Conservation (phyloP, 2,797 vertebrate genomes). For the Avahi laniger region DNA sequence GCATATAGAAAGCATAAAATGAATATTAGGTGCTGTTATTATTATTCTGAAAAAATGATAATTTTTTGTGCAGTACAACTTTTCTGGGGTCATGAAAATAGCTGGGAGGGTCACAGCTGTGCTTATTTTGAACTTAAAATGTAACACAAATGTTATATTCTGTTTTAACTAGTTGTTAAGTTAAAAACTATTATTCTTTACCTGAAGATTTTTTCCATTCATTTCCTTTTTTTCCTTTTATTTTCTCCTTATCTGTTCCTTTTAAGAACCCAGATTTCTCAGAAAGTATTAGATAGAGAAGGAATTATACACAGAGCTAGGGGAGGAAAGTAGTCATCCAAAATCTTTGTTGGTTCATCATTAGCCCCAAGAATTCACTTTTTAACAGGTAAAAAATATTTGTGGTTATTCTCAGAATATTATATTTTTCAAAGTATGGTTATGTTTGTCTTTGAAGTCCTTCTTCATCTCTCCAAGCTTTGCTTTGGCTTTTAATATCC, state of each 20-base stretch:
- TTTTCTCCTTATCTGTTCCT: background rate
- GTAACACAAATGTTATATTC: background rate
- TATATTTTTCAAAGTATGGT: background rate
- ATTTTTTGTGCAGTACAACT: background rate
- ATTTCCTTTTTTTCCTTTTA: background rate
- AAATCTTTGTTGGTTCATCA: constrained; percentile 1
- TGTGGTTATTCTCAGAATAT: constrained; percentile 9
- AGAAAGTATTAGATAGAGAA: constrained; percentile 34
- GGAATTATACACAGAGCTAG: background rate
- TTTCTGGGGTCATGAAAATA: constrained; percentile 5
- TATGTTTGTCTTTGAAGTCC: constrained; percentile 30
- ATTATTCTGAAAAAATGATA: background rate
- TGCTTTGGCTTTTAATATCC: background rate
- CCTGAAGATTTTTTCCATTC: background rate
- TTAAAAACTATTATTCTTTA: constrained; percentile 21
- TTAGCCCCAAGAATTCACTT: background rate
- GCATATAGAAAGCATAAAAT: background rate
- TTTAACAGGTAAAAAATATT: constrained; percentile 32
- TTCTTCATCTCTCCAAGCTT: constrained; percentile 26
- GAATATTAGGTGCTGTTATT: constrained; percentile 14
- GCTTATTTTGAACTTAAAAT: constrained; percentile 27
- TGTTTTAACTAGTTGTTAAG: constrained; percentile 34
- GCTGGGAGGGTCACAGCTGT: background rate
- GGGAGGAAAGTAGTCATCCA: background rate
- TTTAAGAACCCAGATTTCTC: background rate